phyloP scores from a whole-genome alignment of 2,888 invertebrate genomes.

The Eledone cirrhosa region DNA sequence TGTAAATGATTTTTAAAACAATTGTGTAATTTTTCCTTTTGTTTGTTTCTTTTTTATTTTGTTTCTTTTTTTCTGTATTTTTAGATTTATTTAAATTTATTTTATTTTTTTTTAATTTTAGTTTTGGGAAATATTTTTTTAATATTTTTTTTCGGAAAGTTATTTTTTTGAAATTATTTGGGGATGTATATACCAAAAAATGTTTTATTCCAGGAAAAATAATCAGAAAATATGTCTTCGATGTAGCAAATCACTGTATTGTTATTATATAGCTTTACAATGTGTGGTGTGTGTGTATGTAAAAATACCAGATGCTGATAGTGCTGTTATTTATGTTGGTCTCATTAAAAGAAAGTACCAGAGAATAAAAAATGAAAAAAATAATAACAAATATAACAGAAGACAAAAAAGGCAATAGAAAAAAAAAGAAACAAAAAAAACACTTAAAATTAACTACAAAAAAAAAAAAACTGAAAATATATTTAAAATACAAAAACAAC shows the following conservation, averaged over 20 bases:
- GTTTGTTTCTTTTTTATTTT: neutral
- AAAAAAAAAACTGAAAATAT: too few species aligned
- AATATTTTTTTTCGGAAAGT: too few species aligned
- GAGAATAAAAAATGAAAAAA: too few species aligned
- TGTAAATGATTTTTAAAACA: too few species aligned
- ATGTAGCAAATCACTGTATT: constrained; percentile 26
- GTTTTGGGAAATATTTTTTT: neutral
- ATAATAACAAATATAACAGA: too few species aligned
- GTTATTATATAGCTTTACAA: constrained; percentile 26
- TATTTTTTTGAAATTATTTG: too few species aligned
- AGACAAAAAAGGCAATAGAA: too few species aligned
- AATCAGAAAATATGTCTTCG: constrained; percentile 27
- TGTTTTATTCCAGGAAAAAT: constrained; percentile 17
- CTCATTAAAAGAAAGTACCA: too few species aligned
- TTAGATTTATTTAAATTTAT: neutral
- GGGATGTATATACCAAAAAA: constrained; percentile 13
- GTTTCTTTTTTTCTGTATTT: neutral
- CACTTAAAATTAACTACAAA: too few species aligned
- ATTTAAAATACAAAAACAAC: too few species aligned
- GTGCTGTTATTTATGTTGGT: too few species aligned
- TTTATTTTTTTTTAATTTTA: constrained; percentile 18
- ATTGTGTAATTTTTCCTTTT: neutral
- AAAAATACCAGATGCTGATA: constrained; percentile 21
- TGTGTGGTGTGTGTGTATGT: constrained; percentile 1
- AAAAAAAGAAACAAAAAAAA: too few species aligned